These are phyloP conservation scores for Aphis gossypii DNA, from an alignment of 1,140 invertebrate species.

Conservation along the genomic window DNA sequence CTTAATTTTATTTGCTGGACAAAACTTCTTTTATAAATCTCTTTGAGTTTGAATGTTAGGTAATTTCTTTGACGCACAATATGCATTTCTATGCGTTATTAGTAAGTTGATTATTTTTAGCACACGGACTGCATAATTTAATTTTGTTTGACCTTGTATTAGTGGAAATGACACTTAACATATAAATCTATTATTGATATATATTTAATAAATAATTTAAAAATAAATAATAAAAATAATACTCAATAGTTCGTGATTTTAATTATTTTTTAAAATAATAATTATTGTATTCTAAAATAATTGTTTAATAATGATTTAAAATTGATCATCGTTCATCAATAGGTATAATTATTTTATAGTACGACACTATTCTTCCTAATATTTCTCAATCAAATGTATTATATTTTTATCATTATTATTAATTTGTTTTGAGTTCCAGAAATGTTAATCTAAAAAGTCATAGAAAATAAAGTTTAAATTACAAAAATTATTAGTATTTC, in stretches of 20 bases:
- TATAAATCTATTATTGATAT: neutral
- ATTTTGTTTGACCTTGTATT: neutral
- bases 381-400: no score
- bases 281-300: no score
- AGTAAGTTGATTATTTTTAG: neutral
- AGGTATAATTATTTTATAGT: no score
- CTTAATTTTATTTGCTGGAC: neutral
- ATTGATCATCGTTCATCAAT: no score
- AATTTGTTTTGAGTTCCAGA: neutral
- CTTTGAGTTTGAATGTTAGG: neutral
- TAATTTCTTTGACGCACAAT: neutral
- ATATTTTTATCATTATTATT: no score
- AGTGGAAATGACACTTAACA: neutral
- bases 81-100: neutral
- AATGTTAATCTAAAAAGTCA: neutral
- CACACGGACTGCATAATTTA: neutral
- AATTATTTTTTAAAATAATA: neutral
- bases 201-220: neutral
- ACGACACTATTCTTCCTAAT: no score
- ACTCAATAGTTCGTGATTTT: neutral
- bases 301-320: neutral
- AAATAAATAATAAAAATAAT: neutral
- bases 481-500: no score
- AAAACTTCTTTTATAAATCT: neutral
- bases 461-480: no score